phyloP scores from a whole-genome alignment of 2,888 invertebrate species.

The Venusia cambrica region DNA sequence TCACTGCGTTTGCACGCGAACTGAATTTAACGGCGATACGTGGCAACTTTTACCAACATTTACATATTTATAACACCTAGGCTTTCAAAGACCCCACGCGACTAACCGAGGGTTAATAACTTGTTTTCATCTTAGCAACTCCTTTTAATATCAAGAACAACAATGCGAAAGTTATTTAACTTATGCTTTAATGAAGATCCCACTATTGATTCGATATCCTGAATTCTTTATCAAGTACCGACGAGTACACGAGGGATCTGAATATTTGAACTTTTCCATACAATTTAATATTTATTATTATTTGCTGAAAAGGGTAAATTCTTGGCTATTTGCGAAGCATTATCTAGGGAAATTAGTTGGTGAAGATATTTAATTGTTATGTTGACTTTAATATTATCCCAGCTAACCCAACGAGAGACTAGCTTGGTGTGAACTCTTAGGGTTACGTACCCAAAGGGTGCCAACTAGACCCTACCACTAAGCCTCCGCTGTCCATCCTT shows the following conservation, averaged over 20 bases:
- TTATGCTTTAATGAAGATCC: conserved; percentile 53
- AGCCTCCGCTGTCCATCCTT: too few species aligned
- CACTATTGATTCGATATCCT: conserved; percentile 53
- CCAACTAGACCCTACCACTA: too few species aligned
- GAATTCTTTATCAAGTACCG: conserved; percentile 50
- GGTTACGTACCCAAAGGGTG: too few species aligned
- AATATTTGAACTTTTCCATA: conserved; percentile 47
- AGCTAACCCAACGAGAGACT: too few species aligned
- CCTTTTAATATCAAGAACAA: conserved; percentile 36
- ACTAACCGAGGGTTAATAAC: conserved; percentile 12
- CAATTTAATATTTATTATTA: conserved; percentile 43
- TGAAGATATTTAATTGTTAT: too few species aligned
- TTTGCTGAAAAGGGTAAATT: conserved; percentile 29
- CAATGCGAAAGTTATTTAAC: conserved; percentile 50
- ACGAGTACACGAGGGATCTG: conserved; percentile 42
- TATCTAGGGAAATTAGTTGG: conserved; percentile 11
- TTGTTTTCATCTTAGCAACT: conserved; percentile 17
- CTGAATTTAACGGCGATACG: too few species aligned
- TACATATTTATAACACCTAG: too few species aligned
- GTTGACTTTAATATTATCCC: too few species aligned
- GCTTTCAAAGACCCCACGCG: too few species aligned
- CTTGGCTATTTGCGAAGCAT: conserved; percentile 13
- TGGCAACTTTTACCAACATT: too few species aligned
- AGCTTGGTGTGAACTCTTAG: too few species aligned
- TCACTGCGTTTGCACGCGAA: too few species aligned